Base-by-base conservation (phyloP, 2,797 vertebrate genomes). In the Acipenser ruthenus region DNA sequence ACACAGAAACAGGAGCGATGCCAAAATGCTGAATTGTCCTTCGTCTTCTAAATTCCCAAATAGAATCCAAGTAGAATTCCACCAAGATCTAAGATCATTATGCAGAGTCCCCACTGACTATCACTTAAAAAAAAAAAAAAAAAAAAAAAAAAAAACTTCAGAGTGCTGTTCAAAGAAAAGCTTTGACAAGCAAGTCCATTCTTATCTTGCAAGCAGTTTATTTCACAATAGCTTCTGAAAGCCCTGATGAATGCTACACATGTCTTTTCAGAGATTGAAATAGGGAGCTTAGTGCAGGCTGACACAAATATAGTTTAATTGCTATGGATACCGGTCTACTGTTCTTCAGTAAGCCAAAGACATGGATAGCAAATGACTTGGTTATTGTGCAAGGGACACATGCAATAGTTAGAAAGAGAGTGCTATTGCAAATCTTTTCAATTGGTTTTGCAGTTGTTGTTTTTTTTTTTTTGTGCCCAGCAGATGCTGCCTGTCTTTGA, bases 301-400 rank as follows among this genome's bases (percentile, higher is more conserved):
- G 15, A 65, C 10, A 65, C 50, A 65, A 65, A 65, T 49, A 50
- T 49, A 13, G 63, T 47, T 65, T 65, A 52, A 65, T 65, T 65
- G 63, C 50, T 53, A 65, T 37, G 63, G 63, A 65, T 65, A 55
- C 50, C 63, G 65, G 52, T 65, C 13, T 65, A 51, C 63, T 51
- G 13, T 52, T 51, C 66, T 37, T 60, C 8, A 61, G 65, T 10
- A 61, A 49, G 58, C 81, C 76, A 83, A 84, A 82, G 80, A 50
- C 70, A 74, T 53, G 75, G 82, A 78, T 68, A 60, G 79, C 67
- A 88, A 86, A 87, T 88, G 82, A 84, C 80, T 83, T 71, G 74
- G 82, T 83, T 79, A 82, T 81, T 87, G 84, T 83, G 61, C 18
- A 56, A 10, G 49, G 63, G 9, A 13, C 66, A 49, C 62, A 55